Evolutionary conservation across 37 sponge, comb jelly and placozoan species (phyloP).

Genomic region (Oopsacas minuta): DNA sequence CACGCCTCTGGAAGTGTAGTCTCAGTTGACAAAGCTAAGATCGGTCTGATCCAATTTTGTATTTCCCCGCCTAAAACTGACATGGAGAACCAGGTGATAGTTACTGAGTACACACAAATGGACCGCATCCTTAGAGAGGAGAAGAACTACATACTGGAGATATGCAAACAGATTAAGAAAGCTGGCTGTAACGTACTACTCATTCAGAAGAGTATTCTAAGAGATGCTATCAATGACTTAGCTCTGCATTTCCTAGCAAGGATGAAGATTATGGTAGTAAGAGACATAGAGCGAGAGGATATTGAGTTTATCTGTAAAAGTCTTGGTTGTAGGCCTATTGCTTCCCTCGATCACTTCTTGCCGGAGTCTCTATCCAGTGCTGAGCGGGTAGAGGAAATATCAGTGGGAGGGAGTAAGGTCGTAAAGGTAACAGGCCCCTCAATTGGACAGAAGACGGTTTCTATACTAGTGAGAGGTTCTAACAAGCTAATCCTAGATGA

Average conservation of each 20-base stretch:
- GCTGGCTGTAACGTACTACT: conserved; percentile 96
- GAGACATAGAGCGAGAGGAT: conserved; percentile 92
- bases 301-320: conserved; percentile 94
- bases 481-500: conserved; percentile 97
- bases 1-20: conserved; percentile 69
- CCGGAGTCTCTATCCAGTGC: conserved; percentile 85
- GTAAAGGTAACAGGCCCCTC: conserved; percentile 50
- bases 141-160: conserved; percentile 90
- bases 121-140: conserved; percentile 94
- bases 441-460: conserved; percentile 40
- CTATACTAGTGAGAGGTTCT: conserved; percentile 77
- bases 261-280: conserved; percentile 88
- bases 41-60: conserved; percentile 98
- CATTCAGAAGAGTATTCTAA: conserved; percentile 96
- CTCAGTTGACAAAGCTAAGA: conserved; percentile 91
- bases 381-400: conserved; percentile 82
- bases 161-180: conserved; percentile 98
- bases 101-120: conserved; percentile 98
- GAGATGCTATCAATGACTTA: conserved; percentile 93
- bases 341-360: conserved; percentile 91
- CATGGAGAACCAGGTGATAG: conserved; percentile 98
- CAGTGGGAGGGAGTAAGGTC: conserved; percentile 69
- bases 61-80: conserved; percentile 98
- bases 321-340: conserved; percentile 82
- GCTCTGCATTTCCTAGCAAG: conserved; percentile 93